These are phyloP conservation scores for Lepidostoma basale DNA, from an alignment of 1,140 invertebrate species.

Conservation along the genomic window DNA sequence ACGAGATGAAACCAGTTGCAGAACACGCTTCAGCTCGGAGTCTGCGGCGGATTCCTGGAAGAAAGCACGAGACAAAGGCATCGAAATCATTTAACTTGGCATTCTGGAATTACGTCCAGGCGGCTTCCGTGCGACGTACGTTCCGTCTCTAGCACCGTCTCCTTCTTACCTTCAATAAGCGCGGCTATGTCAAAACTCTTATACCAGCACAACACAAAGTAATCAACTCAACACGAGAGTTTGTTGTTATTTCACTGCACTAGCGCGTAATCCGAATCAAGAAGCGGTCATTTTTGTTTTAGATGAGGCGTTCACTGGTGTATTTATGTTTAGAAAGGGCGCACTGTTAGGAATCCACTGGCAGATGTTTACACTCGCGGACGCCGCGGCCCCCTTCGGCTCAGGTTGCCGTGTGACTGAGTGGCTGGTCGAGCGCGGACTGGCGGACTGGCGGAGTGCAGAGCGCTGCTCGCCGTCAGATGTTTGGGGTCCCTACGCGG, in stretches of 20 bases:
- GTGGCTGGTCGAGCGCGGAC: neutral
- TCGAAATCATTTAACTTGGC: constrained; percentile 22
- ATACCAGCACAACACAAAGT: constrained; percentile 29
- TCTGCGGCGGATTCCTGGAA: constrained; percentile 2
- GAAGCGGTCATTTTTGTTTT: constrained; percentile 32
- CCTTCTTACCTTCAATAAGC: constrained; percentile 32
- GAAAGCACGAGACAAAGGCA: constrained; percentile 25
- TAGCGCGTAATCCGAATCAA: neutral
- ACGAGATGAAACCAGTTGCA: neutral
- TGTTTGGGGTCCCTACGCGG: constrained; percentile 27
- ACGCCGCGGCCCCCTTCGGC: constrained; percentile 48
- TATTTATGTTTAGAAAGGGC: no score
- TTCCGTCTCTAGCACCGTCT: constrained; percentile 16
- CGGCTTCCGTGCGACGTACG: constrained; percentile 34
- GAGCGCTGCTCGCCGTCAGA: constrained; percentile 12
- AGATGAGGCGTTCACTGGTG: no score
- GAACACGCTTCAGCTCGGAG: neutral
- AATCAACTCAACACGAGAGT: constrained; percentile 11
- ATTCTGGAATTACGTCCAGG: constrained; percentile 38
- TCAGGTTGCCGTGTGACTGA: constrained; percentile 55
- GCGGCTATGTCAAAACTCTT: constrained; percentile 42
- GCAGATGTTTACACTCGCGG: constrained; percentile 27
- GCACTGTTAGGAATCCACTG: neutral
- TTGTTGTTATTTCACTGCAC: constrained; percentile 29
- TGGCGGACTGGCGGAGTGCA: neutral